phyloP scores from a whole-genome alignment of 92 coral and sea anemone genomes.

The Phymanthus crucifer region DNA sequence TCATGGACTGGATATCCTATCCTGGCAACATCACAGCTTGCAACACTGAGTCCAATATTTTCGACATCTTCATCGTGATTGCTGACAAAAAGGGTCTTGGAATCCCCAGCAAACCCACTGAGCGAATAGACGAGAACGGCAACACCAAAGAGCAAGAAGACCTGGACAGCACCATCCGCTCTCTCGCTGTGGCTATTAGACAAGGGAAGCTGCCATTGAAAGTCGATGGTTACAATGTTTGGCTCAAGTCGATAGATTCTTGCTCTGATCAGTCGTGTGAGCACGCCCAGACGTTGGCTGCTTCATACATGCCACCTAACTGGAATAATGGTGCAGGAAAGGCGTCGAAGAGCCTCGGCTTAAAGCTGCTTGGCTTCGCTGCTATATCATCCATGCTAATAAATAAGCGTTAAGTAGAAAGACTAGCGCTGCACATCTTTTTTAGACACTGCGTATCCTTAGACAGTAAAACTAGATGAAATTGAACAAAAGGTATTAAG shows the following conservation, averaged over 20 bases:
- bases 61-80: constrained; percentile 33
- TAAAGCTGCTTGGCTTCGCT: not conserved
- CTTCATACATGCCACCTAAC: constrained; percentile 34
- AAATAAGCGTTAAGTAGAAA: not conserved
- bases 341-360: not conserved
- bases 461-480: no score
- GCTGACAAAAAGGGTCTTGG: constrained; percentile 52
- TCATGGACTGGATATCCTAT: no score
- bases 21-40: no score
- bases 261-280: constrained; percentile 55
- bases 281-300: constrained; percentile 37
- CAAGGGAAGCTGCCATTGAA: constrained; percentile 36
- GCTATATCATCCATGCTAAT: not conserved
- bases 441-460: no score
- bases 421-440: no score
- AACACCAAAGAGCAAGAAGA: constrained; percentile 18
- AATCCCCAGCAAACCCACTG: not conserved
- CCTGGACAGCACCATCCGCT: constrained; percentile 19
- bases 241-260: constrained; percentile 42
- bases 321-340: not conserved
- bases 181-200: constrained; percentile 33
- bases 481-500: no score
- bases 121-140: no score
- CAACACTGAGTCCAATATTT: not conserved
- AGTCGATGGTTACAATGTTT: constrained; percentile 42